Evolutionary conservation across 2,113 vertebrate species (phyloP).

Genomic region (Colistium nudipinnis): DNA sequence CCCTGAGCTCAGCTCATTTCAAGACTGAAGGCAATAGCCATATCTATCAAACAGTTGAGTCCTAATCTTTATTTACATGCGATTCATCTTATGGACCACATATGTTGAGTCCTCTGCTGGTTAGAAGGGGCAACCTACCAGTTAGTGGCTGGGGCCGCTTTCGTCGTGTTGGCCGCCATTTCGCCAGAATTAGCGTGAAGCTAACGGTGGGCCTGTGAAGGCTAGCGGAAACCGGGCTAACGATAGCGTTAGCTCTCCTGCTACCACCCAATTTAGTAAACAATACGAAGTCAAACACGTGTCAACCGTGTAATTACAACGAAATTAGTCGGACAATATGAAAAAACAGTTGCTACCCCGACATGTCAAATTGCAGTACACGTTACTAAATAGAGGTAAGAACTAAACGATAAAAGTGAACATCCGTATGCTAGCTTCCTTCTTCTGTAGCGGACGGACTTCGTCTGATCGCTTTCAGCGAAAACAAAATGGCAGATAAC

Average conservation of each 20-base stretch:
- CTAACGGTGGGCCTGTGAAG: slow-evolving; percentile 33
- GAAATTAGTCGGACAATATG: background rate
- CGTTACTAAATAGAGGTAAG: background rate
- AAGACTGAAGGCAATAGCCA: too few relatives aligned
- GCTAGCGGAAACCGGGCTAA: slow-evolving; percentile 40
- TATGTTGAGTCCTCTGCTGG: rapidly evolving
- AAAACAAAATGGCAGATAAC: slow-evolving; percentile 73
- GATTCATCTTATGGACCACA: rapidly evolving
- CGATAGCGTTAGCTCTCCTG: slow-evolving; percentile 29
- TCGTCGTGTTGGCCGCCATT: slow-evolving; percentile 84
- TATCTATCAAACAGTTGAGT: background rate
- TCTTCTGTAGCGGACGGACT: slow-evolving; percentile 8
- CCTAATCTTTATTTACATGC: background rate
- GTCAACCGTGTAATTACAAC: background rate
- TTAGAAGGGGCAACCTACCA: slow-evolving; percentile 69
- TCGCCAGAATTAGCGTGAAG: slow-evolving; percentile 51
- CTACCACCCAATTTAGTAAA: slow-evolving; percentile 53
- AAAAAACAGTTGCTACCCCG: background rate
- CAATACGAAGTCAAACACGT: slow-evolving; percentile 23
- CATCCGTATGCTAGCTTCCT: background rate
- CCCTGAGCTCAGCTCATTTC: background rate
- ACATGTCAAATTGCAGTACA: background rate
- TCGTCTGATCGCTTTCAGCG: background rate
- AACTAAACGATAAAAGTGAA: background rate
- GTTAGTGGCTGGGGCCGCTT: slow-evolving; percentile 67